Base-by-base conservation (phyloP, 2,888 invertebrate species). In the Pardosa pseudoannulata region DNA sequence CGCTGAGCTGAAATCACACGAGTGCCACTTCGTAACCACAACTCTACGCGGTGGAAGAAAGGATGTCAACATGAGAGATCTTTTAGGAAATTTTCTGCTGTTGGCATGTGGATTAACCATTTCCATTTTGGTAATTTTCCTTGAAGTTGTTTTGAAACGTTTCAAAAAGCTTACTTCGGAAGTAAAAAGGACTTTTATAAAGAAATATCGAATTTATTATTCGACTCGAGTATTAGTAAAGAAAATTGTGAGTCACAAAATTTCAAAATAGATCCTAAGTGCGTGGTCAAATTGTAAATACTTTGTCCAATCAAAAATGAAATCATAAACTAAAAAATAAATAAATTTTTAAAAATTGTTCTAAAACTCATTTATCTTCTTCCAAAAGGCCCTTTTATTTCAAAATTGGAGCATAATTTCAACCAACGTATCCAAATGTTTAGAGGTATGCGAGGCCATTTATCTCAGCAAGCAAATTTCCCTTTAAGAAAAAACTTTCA, bases 31-130 rank as follows among this genome's bases (percentile, higher is more conserved):
- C 9, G 36, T 79, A 1, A 70, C 75, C 0, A 88, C 82, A 16
- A 79, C 67, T 3, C 23, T 83, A 5, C 28, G 76, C 28, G 88
- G 88, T 27, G 83, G 83, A 1, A 62, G 83, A 1, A 88, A 76
- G 28, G 83, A 88, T 27, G 79, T 88, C 41, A 73, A 67, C 0
- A 27, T 88, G 16, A 79, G 41, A 11, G 88, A 88, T 31, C 70
- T 88, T 11, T 27, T 74, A 13, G 88, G 88, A 0, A 83, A 82
- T 6, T 88, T 88, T 50, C 56, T 73, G 27, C 71, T 88, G 79
- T 50, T 88, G 7, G 5, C 23, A 19, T 13, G 65, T 1, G 65
- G 65, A 31, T 32, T 65, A 1, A 16, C 6, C 6, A 65, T 65
- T 1, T 1, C 65, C 13, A 31, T 31, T 16, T n/a, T 65, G 6